These are phyloP conservation scores for Alouatta palliata DNA, from an alignment of 2,113 vertebrate genomes.

Conservation along the genomic window DNA sequence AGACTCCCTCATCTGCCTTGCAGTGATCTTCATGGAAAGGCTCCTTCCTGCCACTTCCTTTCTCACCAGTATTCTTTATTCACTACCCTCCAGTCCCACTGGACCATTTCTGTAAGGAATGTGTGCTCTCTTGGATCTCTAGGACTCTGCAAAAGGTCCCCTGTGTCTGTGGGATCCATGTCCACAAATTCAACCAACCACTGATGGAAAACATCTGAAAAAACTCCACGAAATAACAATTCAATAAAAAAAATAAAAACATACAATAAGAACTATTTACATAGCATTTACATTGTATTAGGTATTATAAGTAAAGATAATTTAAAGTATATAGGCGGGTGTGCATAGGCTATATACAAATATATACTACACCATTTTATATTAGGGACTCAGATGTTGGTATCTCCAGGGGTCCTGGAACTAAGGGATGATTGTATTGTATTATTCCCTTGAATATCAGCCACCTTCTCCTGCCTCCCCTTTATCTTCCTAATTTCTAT, in stretches of 20 bases:
- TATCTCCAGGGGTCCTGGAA: background rate
- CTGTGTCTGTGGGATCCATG: background rate
- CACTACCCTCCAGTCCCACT: fast-evolving
- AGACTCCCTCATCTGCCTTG: background rate
- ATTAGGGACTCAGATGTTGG: background rate
- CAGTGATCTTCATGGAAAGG: background rate
- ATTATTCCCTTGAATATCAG: background rate
- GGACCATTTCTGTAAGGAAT: background rate
- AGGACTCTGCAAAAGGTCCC: background rate
- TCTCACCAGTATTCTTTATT: background rate
- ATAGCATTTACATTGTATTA: background rate
- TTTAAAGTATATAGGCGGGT: background rate
- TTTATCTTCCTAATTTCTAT: background rate
- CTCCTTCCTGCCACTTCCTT: background rate
- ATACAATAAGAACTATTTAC: background rate
- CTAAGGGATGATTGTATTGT: background rate
- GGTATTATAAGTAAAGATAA: background rate
- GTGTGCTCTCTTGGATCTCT: background rate
- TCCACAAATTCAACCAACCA: background rate
- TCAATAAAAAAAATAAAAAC: background rate
- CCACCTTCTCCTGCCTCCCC: background rate
- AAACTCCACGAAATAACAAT: background rate
- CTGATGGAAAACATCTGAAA: background rate
- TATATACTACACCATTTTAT: background rate
- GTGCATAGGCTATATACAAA: background rate